phyloP scores from a whole-genome alignment of 1,140 invertebrate genomes.

The Stegodyphus dumicola region DNA sequence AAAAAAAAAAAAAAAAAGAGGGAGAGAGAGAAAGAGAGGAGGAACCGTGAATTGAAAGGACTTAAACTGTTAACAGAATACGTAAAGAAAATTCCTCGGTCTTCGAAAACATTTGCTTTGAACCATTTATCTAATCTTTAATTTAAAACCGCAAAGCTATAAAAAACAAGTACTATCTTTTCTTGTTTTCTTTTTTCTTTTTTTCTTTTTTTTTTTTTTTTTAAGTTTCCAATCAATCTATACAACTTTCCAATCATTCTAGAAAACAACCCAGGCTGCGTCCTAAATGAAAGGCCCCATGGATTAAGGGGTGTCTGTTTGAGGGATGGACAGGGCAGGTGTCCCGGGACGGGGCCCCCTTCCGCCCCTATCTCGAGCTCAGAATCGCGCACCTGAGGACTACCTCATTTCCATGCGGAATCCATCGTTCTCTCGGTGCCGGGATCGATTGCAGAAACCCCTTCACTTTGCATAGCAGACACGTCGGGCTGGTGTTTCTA shows the following conservation, averaged over 20 bases:
- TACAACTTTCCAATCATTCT: not conserved
- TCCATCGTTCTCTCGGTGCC: slow-evolving; percentile 8
- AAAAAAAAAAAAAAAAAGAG: no score
- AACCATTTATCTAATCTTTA: slow-evolving; percentile 24
- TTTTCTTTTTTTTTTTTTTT: not conserved
- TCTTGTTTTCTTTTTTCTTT: no score
- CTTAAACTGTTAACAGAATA: no score
- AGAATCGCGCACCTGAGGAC: slow-evolving; percentile 38
- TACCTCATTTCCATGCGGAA: slow-evolving; percentile 46
- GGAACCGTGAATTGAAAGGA: no score
- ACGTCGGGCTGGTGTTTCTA: slow-evolving; percentile 23
- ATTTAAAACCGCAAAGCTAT: slow-evolving; percentile 9
- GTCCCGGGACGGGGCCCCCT: slow-evolving; percentile 20
- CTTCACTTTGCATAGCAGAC: slow-evolving; percentile 38
- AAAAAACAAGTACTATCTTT: no score
- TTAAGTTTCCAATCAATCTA: not conserved
- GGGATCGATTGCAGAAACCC: no score
- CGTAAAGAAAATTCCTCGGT: not conserved
- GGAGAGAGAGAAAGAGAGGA: no score
- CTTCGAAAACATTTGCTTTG: not conserved
- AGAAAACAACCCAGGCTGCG: not conserved
- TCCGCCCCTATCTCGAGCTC: slow-evolving; percentile 9
- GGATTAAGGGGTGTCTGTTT: slow-evolving; percentile 24
- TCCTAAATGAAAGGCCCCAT: slow-evolving; percentile 15
- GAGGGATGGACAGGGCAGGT: slow-evolving; percentile 50